phyloP scores from a whole-genome alignment of 2,888 invertebrate genomes.

The Stenolophus ochropezus region DNA sequence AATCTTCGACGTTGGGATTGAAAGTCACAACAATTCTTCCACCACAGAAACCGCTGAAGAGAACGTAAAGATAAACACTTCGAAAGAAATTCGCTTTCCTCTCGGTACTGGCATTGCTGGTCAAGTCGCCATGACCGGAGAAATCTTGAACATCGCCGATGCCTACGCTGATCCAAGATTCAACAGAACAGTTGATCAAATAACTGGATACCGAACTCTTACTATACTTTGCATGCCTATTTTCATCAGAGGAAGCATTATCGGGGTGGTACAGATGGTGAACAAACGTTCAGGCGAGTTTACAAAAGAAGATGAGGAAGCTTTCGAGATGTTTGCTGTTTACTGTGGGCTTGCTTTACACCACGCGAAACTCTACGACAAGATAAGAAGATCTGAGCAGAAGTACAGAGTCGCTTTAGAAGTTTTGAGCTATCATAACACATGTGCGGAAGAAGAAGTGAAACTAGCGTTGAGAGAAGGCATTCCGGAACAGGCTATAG shows the following conservation, averaged over 20 bases:
- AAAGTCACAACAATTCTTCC: constrained; percentile 66
- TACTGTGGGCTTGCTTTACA: constrained; percentile 91
- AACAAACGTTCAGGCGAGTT: constrained; percentile 79
- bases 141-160: constrained; percentile 87
- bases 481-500: constrained; percentile 66
- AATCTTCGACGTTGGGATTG: constrained; percentile 83
- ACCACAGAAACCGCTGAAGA: constrained; percentile 62
- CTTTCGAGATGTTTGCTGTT: constrained; percentile 88
- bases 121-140: constrained; percentile 86
- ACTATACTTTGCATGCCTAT: constrained; percentile 92
- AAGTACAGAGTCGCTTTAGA: constrained; percentile 88
- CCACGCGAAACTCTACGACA: constrained; percentile 89
- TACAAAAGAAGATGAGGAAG: constrained; percentile 83
- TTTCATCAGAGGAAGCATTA: constrained; percentile 84
- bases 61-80: constrained; percentile 68
- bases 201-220: constrained; percentile 81
- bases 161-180: constrained; percentile 87
- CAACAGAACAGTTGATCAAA: constrained; percentile 82
- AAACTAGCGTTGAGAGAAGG: constrained; percentile 62
- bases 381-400: constrained; percentile 87
- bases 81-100: constrained; percentile 81
- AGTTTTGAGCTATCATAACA: constrained; percentile 89
- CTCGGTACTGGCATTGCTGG: constrained; percentile 81
- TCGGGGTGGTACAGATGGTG: constrained; percentile 92
- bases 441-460: constrained; percentile 84